Evolutionary conservation across 2,888 invertebrate genomes (phyloP).

Genomic region (Nomada hirtipes): DNA sequence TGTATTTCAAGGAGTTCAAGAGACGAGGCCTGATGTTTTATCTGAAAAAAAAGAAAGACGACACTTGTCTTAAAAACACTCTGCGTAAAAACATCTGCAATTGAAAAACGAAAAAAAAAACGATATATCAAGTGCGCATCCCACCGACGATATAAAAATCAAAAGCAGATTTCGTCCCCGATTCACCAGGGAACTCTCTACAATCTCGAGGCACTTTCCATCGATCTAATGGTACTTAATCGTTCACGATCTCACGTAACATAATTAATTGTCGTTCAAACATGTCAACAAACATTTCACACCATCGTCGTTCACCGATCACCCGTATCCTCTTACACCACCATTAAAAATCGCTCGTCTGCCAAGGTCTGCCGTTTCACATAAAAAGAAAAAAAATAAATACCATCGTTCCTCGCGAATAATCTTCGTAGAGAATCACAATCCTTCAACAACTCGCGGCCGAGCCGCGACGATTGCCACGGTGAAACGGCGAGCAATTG

Average conservation of each 20-base stretch:
- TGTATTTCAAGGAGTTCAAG: too few relatives aligned
- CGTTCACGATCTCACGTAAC: constrained; percentile 9
- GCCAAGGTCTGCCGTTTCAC: not conserved
- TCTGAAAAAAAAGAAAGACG: too few relatives aligned
- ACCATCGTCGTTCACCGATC: not conserved
- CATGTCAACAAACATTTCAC: constrained; percentile 2
- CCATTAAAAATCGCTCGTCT: not conserved
- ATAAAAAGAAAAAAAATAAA: not conserved
- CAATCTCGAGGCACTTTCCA: not conserved
- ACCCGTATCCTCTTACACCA: not conserved
- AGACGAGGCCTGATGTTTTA: too few relatives aligned
- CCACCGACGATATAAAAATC: not conserved
- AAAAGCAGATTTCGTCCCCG: constrained; percentile 1
- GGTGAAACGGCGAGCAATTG: constrained; percentile 11
- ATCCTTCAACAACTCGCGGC: not conserved
- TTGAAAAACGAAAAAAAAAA: too few relatives aligned
- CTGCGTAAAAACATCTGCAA: too few relatives aligned
- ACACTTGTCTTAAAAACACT: too few relatives aligned
- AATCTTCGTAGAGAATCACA: not conserved
- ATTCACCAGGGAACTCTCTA: not conserved
- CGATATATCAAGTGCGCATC: not conserved
- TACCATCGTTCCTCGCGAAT: not conserved
- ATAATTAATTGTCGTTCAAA: not conserved
- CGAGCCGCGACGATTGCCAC: not conserved
- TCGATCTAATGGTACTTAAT: constrained; percentile 8